Conservation (phyloP, 1,140 invertebrate genomes). For the Teleogryllus occipitalis region DNA sequence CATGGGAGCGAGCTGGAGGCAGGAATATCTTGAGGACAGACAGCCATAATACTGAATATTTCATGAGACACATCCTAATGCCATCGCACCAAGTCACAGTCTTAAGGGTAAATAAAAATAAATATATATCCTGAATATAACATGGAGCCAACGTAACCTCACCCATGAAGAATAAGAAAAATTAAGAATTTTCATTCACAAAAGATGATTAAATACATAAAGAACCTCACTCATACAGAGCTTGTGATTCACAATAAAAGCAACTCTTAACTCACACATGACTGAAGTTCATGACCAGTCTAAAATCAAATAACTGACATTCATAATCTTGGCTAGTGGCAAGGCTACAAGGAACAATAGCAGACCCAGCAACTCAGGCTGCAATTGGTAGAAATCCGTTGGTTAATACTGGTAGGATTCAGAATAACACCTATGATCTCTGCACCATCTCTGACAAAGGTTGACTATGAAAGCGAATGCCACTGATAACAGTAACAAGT, state of each 20-base stretch:
- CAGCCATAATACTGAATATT: not conserved
- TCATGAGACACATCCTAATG: not conserved
- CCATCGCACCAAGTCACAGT: not conserved
- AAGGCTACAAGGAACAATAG: too few relatives aligned
- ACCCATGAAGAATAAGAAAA: too few relatives aligned
- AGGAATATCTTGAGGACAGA: not conserved
- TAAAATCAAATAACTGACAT: too few relatives aligned
- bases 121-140: not conserved
- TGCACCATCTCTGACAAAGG: too few relatives aligned
- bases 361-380: not conserved
- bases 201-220: too few relatives aligned
- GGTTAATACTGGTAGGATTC: not conserved
- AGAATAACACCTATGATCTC: too few relatives aligned
- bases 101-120: not conserved
- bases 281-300: too few relatives aligned
- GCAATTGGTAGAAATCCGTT: not conserved
- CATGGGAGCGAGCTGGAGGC: not conserved
- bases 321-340: too few relatives aligned
- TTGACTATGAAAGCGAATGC: not conserved
- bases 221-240: too few relatives aligned
- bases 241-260: too few relatives aligned
- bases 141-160: not conserved
- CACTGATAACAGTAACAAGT: not conserved
- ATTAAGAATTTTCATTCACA: too few relatives aligned
- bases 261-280: too few relatives aligned